Evolutionary conservation across 2,888 invertebrate genomes (phyloP).

Genomic region (Nipponacmea schrenckii): DNA sequence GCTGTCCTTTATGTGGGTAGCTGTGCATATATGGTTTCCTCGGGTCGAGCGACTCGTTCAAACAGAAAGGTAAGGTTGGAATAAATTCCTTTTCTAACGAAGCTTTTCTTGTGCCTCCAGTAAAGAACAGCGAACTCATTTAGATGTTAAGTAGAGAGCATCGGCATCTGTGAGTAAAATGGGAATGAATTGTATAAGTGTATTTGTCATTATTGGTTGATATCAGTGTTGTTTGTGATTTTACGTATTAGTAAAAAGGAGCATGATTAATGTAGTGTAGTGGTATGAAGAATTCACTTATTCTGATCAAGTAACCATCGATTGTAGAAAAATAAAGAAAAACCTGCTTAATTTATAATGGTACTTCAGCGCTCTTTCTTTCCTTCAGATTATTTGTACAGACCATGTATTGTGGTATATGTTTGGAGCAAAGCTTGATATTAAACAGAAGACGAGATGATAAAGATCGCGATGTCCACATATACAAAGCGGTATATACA

Average conservation of each 20-base stretch:
- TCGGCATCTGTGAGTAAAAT: background rate
- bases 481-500: conserved; percentile 36
- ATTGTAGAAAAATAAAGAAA: no score
- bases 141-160: no score
- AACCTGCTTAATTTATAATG: no score
- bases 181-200: background rate
- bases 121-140: background rate
- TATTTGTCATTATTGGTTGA: no score
- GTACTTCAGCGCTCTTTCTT: no score
- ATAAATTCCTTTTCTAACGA: background rate
- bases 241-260: background rate
- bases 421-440: conserved; percentile 95
- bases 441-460: conserved; percentile 90
- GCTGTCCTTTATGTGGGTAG: conserved; percentile 58
- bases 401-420: conserved; percentile 90
- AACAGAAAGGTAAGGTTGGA: conserved; percentile 45
- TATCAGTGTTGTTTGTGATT: background rate
- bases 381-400: conserved; percentile 79
- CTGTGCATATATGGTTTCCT: conserved; percentile 57
- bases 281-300: no score
- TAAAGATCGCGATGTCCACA: conserved; percentile 69
- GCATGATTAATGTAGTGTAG: no score
- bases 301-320: no score
- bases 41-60: conserved; percentile 56
- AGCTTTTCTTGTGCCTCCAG: background rate